Base-by-base conservation (phyloP, 2,888 invertebrate species). In the Pasiphila rectangulata region DNA sequence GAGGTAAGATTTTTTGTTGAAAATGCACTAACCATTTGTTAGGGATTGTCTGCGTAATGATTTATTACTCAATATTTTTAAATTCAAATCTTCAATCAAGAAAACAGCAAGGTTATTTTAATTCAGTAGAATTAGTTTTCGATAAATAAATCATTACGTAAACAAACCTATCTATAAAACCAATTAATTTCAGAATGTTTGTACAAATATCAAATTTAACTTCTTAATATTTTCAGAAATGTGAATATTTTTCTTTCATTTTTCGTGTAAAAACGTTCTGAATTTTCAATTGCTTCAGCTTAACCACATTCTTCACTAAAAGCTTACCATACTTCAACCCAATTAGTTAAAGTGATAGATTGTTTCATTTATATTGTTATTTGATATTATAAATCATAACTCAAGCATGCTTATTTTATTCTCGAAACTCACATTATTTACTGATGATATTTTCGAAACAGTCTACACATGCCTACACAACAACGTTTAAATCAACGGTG, bases 341-440 rank as follows among this genome's bases (percentile, higher is more conserved):
- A 63, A 72, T 72, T 69, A 64, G 61, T 59, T 57, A 61, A 57
- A 64, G 54, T 75, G 80, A 83, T 83, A 81, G 83, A 83, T 82
- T 81, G 80, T 84, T 84, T 81, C 79, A 55, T 65, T 64, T 67
- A 58, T 64, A 63, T 67, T 59, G 60, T 66, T 50, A 59, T 54
- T 36, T 51, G n/a, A n/a, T n/a, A n/a, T n/a, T 35, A 30, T 23
- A n/a, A n/a, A n/a, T 34, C 13, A 9, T 38, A 30, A 30, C 42
- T 61, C 61, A 40, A 53, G 60, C 58, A 59, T 61, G 57, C 42
- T 46, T 20, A 46, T 63, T 59, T 67, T 53, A 54, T 10, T 53
- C 10, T 45, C 17, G 47, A n/a, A 13, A 23, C 36, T 44, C 12
- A 23, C 13, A 38, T 41, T 38, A 13, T 45, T 24, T 15, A 24